Base-by-base conservation (phyloP, 2,113 vertebrate species). In the Muscicapa adusta region DNA sequence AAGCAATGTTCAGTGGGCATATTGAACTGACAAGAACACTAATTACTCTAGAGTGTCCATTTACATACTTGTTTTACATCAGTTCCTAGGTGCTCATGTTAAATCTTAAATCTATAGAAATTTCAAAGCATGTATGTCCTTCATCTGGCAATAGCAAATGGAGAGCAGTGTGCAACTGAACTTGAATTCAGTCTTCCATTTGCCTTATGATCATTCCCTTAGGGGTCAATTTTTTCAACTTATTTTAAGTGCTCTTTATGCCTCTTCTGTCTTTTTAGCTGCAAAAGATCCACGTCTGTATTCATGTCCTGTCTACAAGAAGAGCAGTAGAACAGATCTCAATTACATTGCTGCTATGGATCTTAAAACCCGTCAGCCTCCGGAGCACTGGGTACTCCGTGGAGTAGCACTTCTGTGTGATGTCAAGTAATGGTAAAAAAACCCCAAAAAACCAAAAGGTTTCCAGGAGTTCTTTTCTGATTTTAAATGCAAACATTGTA, bases 351-450 rank as follows among this genome's bases (percentile, higher is more conserved):
- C 98, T 34, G 95, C 98, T 15, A 96, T 99, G 45, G 98, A 99
- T 74, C 98, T 99, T 62, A 98, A 96, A 96, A 99, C 98, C 0
- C 75, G 93, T 19, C 98, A 98, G 53, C 74, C 98, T n/a, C 98
- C 99, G 7, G 99, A 99, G 57, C 98, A 99, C 94, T 99, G 99
- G 99, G 98, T 99, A 86, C 97, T 99, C 8, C 98, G 99, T 24
- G 99, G 99, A 2, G 99, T 99, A 10, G 99, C 99, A 3, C 98
- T 99, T 72, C 98, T 99, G 42, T 99, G 99, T 96, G 99, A 99
- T 29, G 98, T 99, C 88, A 99, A 99, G 78, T 99, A 97, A 98
- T 6, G 5, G 43, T 57, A 38, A 53, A 38, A 48, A 67, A 75
- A 56, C n/a, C n/a, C n/a, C n/a, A n/a, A n/a, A n/a, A n/a, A n/a